Evolutionary conservation across 2,113 vertebrate genomes (phyloP).

Genomic region (Vicugna pacos): DNA sequence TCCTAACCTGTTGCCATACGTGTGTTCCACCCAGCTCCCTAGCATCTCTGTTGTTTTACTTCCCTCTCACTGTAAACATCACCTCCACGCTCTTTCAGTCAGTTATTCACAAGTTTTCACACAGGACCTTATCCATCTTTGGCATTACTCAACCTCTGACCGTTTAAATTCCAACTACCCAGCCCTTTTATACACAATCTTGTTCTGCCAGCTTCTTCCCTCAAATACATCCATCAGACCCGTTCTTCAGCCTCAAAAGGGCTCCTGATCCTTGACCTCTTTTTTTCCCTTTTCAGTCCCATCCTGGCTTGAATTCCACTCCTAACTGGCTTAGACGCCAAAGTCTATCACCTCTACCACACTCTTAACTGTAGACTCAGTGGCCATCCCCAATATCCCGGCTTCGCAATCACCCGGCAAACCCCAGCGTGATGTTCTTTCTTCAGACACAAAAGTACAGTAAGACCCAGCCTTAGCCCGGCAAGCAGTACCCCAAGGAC

Average conservation of each 20-base stretch:
- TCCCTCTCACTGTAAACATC: background rate
- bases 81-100: background rate
- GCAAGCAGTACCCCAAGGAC: background rate
- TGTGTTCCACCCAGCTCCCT: background rate
- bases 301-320: background rate
- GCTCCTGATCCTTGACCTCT: background rate
- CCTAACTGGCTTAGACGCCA: background rate
- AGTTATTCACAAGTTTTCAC: background rate
- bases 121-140: background rate
- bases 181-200: background rate
- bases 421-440: background rate
- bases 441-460: background rate
- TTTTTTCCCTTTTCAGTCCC: background rate
- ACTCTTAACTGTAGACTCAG: background rate
- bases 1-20: background rate
- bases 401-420: background rate
- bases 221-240: background rate
- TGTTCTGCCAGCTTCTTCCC: background rate
- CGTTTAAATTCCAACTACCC: background rate
- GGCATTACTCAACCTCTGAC: background rate
- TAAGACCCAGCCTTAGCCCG: too few species aligned
- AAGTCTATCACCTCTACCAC: background rate
- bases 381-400: background rate
- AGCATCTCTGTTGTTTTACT: background rate
- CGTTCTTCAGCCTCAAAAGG: background rate